Percentiles rank a stretch among this genome's conserved stretches.
Conservation (phyloP, 1,140 invertebrate genomes). For the Brachionus sp. region DNA sequence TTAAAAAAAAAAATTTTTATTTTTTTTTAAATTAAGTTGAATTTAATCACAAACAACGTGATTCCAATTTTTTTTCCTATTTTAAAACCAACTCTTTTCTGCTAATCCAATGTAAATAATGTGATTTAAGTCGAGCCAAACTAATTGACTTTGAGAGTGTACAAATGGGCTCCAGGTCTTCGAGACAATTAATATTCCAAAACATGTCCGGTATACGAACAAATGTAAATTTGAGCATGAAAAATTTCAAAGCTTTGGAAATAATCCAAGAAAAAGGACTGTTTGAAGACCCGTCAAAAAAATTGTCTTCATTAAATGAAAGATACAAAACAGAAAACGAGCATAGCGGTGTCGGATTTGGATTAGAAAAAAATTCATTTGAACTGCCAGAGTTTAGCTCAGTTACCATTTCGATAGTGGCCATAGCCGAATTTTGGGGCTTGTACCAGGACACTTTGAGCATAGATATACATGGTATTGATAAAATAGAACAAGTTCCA, state of each 20-base stretch:
- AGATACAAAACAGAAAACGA: neutral
- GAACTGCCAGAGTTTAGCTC: slow-evolving; percentile 16
- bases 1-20: too few relatives aligned
- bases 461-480: slow-evolving; percentile 3
- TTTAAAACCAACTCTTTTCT: too few relatives aligned
- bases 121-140: neutral
- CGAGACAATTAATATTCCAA: neutral
- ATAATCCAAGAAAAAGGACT: neutral
- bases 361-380: slow-evolving; percentile 14
- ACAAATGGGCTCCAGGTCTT: neutral
- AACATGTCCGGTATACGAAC: slow-evolving; percentile 27
- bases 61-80: too few relatives aligned
- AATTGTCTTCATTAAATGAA: neutral
- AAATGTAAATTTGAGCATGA: neutral
- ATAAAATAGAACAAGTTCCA: neutral
- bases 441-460: neutral
- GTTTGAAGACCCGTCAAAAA: neutral
- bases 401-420: neutral
- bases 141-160: slow-evolving; percentile 8
- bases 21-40: too few relatives aligned
- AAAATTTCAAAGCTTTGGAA: slow-evolving; percentile 9
- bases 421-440: slow-evolving; percentile 19
- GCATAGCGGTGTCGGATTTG: neutral
- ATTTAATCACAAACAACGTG: too few relatives aligned
- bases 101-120: too few relatives aligned